A percentile compares a stretch with the other conserved stretches of the same genome.
These are phyloP conservation scores for Dasypus novemcinctus DNA, from an alignment of 2,113 vertebrate genomes.

Conservation along the genomic window DNA sequence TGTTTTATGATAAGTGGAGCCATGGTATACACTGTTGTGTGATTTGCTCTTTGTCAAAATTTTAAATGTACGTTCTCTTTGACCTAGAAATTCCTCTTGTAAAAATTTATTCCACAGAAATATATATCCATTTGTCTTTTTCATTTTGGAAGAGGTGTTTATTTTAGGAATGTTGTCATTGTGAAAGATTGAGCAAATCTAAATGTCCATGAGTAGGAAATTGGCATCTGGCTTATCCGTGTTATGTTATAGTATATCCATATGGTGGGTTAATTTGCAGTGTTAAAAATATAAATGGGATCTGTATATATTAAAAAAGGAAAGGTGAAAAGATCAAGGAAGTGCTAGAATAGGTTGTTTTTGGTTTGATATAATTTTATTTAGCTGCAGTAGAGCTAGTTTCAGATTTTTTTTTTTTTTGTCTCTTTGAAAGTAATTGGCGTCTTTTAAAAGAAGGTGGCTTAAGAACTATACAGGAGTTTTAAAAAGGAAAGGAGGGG, in stretches of 20 bases:
- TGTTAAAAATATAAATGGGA: not conserved
- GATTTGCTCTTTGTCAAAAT: not conserved
- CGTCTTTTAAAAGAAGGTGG: not conserved
- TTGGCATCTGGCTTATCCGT: not conserved
- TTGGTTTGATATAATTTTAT: not conserved
- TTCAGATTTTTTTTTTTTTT: not conserved
- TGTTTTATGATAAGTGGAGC: not conserved
- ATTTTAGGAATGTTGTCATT: slow-evolving; percentile 4
- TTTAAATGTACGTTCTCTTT: not conserved
- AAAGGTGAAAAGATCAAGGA: not conserved
- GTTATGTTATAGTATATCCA: not conserved
- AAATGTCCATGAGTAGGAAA: not conserved
- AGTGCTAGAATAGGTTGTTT: not conserved
- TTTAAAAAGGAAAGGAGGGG: too few species aligned
- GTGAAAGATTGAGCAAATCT: not conserved
- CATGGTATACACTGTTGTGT: not conserved
- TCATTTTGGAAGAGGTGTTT: not conserved
- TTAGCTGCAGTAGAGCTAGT: not conserved
- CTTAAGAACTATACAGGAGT: not conserved
- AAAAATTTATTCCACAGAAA: not conserved
- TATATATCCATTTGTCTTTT: not conserved
- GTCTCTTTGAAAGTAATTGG: not conserved
- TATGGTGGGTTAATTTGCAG: not conserved
- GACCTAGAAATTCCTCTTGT: not conserved
- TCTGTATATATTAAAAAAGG: not conserved